A percentile compares a stretch with the other conserved stretches of the same genome.
Conservation (phyloP, 1,140 invertebrate species). For the Elymnias hypermnestra region DNA sequence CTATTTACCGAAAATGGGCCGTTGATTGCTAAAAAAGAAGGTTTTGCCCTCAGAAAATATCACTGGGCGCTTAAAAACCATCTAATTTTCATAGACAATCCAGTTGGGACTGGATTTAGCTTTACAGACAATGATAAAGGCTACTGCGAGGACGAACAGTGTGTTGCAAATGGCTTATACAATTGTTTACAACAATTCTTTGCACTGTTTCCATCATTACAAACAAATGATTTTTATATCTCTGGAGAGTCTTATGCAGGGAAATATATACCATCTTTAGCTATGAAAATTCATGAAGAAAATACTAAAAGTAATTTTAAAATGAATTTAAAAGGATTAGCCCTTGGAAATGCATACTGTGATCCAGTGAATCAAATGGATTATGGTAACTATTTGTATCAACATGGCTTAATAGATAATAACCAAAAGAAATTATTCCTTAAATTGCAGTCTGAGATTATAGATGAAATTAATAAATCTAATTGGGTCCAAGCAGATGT, state of each 20-base stretch:
- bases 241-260: conserved; percentile 92
- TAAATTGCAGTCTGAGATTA: conserved; percentile 75
- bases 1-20: conserved; percentile 78
- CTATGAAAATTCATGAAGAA: conserved; percentile 82
- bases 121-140: conserved; percentile 79
- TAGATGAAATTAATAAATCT: conserved; percentile 77
- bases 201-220: conserved; percentile 81
- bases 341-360: conserved; percentile 82
- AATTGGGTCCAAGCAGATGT: conserved; percentile 79
- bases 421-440: conserved; percentile 76
- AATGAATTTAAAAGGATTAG: conserved; percentile 81
- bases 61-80: conserved; percentile 85
- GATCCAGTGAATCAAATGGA: conserved; percentile 80
- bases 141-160: conserved; percentile 78
- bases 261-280: conserved; percentile 87
- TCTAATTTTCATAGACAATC: conserved; percentile 90
- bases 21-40: conserved; percentile 44
- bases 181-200: conserved; percentile 82
- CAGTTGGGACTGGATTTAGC: conserved; percentile 87
- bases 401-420: conserved; percentile 79
- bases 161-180: conserved; percentile 80
- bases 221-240: conserved; percentile 83
- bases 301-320: conserved; percentile 74
- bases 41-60: conserved; percentile 73
- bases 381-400: conserved; percentile 81